These are phyloP conservation scores for Coleophora flavipennella DNA, from an alignment of 2,888 invertebrate species.

Conservation along the genomic window DNA sequence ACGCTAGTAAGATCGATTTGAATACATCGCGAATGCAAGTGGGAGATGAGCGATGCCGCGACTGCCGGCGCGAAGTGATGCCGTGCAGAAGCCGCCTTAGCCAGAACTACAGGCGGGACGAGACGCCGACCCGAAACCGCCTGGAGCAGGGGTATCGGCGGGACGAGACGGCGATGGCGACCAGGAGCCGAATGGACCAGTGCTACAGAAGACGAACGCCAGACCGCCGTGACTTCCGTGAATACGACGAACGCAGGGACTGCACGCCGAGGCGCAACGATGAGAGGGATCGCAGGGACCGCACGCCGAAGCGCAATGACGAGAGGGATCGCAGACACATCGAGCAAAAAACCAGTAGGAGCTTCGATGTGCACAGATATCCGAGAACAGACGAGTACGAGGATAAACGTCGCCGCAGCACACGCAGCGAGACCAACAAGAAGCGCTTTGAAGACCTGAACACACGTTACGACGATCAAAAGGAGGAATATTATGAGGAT, in stretches of 20 bases:
- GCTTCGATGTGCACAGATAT: slow-evolving; percentile 35
- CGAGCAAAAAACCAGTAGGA: slow-evolving; percentile 49
- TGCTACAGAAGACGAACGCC: slow-evolving; percentile 22
- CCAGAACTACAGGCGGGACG: slow-evolving; percentile 23
- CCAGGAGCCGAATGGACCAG: slow-evolving; percentile 27
- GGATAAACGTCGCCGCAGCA: slow-evolving; percentile 35
- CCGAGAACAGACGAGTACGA: slow-evolving; percentile 25
- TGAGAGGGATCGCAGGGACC: too few relatives aligned
- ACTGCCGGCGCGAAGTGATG: slow-evolving; percentile 21
- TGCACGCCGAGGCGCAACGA: slow-evolving; percentile 4
- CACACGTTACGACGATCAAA: slow-evolving; percentile 6
- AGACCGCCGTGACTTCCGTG: slow-evolving; percentile 27
- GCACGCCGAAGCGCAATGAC: slow-evolving; percentile 28
- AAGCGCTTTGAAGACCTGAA: slow-evolving; percentile 26
- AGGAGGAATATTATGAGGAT: slow-evolving; percentile 36
- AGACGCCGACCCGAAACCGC: slow-evolving; percentile 22
- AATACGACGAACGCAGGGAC: slow-evolving; percentile 26
- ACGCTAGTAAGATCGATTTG: slow-evolving; percentile 37
- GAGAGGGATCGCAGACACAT: slow-evolving; percentile 34
- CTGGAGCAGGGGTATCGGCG: slow-evolving; percentile 26
- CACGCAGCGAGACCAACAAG: slow-evolving; percentile 39
- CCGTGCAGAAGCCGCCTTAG: slow-evolving; percentile 27
- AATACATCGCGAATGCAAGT: slow-evolving; percentile 24
- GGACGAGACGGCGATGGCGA: slow-evolving; percentile 14
- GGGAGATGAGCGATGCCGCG: slow-evolving; percentile 28